These are phyloP conservation scores for Cremastobaeus sp. DNA, from an alignment of 2,888 invertebrate species.

Conservation along the genomic window DNA sequence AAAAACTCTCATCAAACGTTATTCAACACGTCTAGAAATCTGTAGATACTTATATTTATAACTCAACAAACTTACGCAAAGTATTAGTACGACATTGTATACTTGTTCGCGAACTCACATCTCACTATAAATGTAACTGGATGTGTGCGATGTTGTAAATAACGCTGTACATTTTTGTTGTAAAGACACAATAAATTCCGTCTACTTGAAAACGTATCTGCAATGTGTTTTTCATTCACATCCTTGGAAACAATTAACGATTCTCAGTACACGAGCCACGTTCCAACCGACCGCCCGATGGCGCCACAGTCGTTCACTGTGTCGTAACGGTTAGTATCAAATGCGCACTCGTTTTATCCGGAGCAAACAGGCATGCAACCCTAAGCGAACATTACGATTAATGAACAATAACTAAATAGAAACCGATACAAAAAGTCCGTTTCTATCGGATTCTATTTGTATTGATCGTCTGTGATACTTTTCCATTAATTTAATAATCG, in stretches of 20 bases:
- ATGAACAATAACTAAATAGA: conserved; percentile 51
- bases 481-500: conserved; percentile 40
- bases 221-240: conserved; percentile 35
- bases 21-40: conserved; percentile 7
- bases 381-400: conserved; percentile 8
- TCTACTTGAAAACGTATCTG: conserved; percentile 34
- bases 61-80: neutral
- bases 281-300: conserved; percentile 58
- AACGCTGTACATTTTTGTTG: conserved; percentile 51
- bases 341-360: conserved; percentile 48
- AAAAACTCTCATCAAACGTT: conserved; percentile 14
- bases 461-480: conserved; percentile 55
- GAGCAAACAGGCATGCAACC: conserved; percentile 5
- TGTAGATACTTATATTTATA: conserved; percentile 40
- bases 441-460: conserved; percentile 49
- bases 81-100: conserved; percentile 4
- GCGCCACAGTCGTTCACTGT: conserved; percentile 66
- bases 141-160: conserved; percentile 34
- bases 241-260: conserved; percentile 5
- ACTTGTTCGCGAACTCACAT: conserved; percentile 21
- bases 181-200: conserved; percentile 44
- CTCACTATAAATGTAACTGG: conserved; percentile 19
- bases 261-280: neutral
- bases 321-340: conserved; percentile 72
- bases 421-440: conserved; percentile 29